Base-by-base conservation (phyloP, 2,797 vertebrate species). In the Bryconaethiops microstoma region DNA sequence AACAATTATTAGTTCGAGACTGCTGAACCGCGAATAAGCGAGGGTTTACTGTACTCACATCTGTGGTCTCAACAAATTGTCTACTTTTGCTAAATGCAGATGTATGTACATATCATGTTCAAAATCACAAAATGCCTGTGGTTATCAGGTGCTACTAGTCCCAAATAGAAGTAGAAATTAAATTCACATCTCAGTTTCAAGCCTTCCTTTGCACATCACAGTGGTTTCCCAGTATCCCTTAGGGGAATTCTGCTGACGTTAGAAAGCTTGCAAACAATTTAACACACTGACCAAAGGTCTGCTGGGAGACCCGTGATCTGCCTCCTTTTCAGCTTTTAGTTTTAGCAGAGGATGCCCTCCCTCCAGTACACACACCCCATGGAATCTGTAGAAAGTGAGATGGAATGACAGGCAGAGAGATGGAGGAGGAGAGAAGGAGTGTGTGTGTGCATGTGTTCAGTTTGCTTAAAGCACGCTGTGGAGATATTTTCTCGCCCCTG, bases 401-500 rank as follows among this genome's bases (percentile, higher is more conserved):
- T 60, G 12, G 48, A 57, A 16, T 63, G 67, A 54, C 29, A 50
- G 29, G 35, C 45, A 71, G 35, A 25, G 8, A 68, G 54, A 62
- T 1, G 42, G 12, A 62, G 65, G 42, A 63, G 35, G 71, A 35
- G 69, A 23, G 35, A 57, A 16, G 62, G 48, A 19, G 17, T 19
- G 62, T 29, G 29, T 21, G 52, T 76, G 64, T 39, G 67, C 71
- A 16, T 35, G 63, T 52, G 67, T 77, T 54, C 60, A 65, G 80
- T 70, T 65, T 72, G 68, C 80, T 65, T 77, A 19, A 76, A 76
- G 60, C 63, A 21, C 5, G 52, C 40, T 45, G 42, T 45, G 57
- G 76, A 14, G 25, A 69, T 74, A 73, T 73, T 78, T 6, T 68
- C 75, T 73, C 40, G 29, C 55, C 67, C 77, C 74, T 17, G 12